These are phyloP conservation scores for Tanypteryx hageni DNA, from an alignment of 2,888 invertebrate species.

Conservation along the genomic window DNA sequence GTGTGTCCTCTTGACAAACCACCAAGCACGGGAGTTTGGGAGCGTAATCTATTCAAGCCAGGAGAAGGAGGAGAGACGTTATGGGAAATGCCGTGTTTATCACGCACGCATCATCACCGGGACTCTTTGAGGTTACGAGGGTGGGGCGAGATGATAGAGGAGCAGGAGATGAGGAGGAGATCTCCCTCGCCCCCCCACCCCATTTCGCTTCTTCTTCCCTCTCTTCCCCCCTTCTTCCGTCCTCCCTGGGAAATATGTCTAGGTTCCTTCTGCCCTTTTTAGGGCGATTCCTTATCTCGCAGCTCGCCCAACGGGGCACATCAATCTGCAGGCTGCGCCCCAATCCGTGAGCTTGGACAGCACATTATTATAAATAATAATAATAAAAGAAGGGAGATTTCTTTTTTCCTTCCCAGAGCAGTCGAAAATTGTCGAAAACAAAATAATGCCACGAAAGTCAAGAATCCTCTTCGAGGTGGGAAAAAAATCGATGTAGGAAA, in stretches of 20 bases:
- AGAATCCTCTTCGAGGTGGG: slow-evolving; percentile 18
- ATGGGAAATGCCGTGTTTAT: slow-evolving; percentile 32
- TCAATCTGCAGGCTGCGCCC: background rate
- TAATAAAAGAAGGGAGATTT: background rate
- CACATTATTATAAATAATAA: background rate
- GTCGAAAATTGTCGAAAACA: slow-evolving; percentile 14
- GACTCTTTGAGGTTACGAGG: slow-evolving; percentile 30
- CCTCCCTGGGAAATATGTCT: too few species aligned
- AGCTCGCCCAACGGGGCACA: slow-evolving; percentile 13
- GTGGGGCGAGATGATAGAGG: too few species aligned
- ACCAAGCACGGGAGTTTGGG: background rate
- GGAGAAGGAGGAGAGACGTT: background rate
- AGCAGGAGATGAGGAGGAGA: background rate
- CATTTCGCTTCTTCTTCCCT: background rate
- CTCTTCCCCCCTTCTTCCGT: background rate
- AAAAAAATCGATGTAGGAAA: slow-evolving; percentile 21
- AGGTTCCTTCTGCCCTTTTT: background rate
- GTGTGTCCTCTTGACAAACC: slow-evolving; percentile 23
- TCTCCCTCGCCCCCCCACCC: background rate
- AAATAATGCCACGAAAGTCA: slow-evolving; percentile 21
- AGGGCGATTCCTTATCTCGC: background rate
- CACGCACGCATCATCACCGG: slow-evolving; percentile 3
- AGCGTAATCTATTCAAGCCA: background rate
- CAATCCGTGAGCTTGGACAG: background rate
- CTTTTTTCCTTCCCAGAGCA: background rate